These are phyloP conservation scores for Lithophane ornitopus DNA, from an alignment of 2,888 invertebrate genomes.

Conservation along the genomic window DNA sequence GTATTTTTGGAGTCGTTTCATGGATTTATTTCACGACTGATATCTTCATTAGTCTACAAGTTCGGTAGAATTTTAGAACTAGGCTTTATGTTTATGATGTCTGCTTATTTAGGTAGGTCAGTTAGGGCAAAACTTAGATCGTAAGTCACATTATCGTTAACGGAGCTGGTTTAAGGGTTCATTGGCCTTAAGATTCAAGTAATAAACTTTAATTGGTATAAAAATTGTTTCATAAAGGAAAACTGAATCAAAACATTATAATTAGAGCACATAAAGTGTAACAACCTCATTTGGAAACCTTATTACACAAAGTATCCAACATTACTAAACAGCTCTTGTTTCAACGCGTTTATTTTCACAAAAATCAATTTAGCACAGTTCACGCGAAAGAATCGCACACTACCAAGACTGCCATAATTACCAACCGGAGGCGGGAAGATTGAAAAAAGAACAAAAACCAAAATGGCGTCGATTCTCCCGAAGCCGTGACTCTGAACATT, in stretches of 20 bases:
- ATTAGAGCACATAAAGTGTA: slow-evolving; percentile 35
- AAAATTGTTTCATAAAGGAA: slow-evolving; percentile 10
- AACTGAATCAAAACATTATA: slow-evolving; percentile 34
- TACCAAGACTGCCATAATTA: slow-evolving; percentile 70
- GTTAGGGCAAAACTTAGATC: slow-evolving; percentile 6
- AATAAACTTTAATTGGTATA: slow-evolving; percentile 2
- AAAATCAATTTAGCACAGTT: slow-evolving; percentile 65
- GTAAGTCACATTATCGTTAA: slow-evolving; percentile 14
- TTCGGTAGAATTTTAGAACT: slow-evolving; percentile 30
- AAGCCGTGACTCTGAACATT: slow-evolving; percentile 77
- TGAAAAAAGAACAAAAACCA: slow-evolving; percentile 69
- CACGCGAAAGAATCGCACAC: slow-evolving; percentile 66
- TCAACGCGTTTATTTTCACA: slow-evolving; percentile 53
- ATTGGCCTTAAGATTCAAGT: neutral
- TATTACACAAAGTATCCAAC: slow-evolving; percentile 51
- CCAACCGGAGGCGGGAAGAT: slow-evolving; percentile 69
- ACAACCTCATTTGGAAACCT: slow-evolving; percentile 53
- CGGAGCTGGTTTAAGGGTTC: neutral
- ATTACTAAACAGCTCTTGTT: slow-evolving; percentile 50
- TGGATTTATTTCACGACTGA: slow-evolving; percentile 59
- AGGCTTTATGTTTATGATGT: slow-evolving; percentile 21
- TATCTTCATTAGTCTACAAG: slow-evolving; percentile 74
- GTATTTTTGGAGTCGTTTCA: slow-evolving; percentile 54
- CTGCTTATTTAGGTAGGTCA: slow-evolving; percentile 23
- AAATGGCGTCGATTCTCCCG: slow-evolving; percentile 74